Evolutionary conservation across 2,797 vertebrate species (phyloP), one percentile per base, ranked within the genome.

Genomic region (Phrynocephalus vlangalii): DNA sequence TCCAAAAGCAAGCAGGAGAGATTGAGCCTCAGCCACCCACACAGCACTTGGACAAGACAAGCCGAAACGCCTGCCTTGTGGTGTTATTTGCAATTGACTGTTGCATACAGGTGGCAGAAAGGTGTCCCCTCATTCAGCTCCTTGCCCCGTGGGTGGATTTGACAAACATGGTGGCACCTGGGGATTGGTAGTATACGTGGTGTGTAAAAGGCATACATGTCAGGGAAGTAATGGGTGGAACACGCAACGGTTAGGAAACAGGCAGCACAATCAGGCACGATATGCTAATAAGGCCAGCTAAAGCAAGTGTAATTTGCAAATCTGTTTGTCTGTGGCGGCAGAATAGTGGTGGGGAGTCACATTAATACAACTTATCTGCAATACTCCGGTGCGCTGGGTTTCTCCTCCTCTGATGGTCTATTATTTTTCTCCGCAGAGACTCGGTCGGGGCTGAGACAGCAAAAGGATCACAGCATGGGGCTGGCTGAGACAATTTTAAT

Each of bases 401-500:
- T 83, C 26, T 33, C 75, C 22, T 71, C 18, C 85, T 44, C 82
- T 87, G 28, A 87, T 92, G 71, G 77, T 90, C 52, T 88, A 84
- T 85, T 2, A 67, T 71, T 72, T 63, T 22, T 70, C 73, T 68
- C 66, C 68, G 38, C 3, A 77, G 80, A 92, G 90, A 90, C 13
- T 15, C 0, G 0, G 84, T 90, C 56, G 82, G 60, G 79, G 70
- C 70, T 88, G 80, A 85, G 67, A 68, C 18, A 88, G 50, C 75
- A 91, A 52, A 92, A 91, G 60, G 28, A 91, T 78, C 93, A 86
- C 50, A 88, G 66, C 0, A 84, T 85, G 67, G 48, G 33, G 85
- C 50, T 2, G 0, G 5, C 63, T 5, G 0, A 81, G 80, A 90
- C 81, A 86, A 91, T 92, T 91, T 92, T 91, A 91, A 89, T 86